Conservation (phyloP, 2,888 invertebrate species). For the Melangyna quadrimaculata region DNA sequence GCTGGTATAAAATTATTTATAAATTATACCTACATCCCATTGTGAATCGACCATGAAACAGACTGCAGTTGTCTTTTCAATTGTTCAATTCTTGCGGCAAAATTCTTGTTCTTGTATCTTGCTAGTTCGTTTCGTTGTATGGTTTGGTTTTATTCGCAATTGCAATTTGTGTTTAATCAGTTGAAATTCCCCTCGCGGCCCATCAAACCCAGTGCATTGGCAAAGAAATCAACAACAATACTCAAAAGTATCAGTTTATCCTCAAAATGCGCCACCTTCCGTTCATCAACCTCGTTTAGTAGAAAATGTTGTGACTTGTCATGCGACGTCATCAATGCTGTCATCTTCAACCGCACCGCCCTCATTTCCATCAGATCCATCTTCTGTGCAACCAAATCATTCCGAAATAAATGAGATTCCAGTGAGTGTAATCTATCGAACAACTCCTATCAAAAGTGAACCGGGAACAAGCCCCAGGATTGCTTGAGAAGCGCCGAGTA, state of each 20-base stretch:
- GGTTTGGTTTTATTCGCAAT: no score
- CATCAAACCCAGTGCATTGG: constrained; percentile 24
- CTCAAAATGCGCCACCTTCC: constrained; percentile 27
- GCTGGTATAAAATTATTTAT: no score
- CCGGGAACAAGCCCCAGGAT: constrained; percentile 25
- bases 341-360: neutral
- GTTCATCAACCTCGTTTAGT: constrained; percentile 7
- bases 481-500: constrained; percentile 30
- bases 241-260: constrained; percentile 48
- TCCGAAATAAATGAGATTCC: constrained; percentile 80
- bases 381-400: constrained; percentile 75
- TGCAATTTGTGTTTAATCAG: no score
- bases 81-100: no score
- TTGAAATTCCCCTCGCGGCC: no score
- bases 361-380: constrained; percentile 23
- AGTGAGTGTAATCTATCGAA: constrained; percentile 79
- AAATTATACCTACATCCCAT: no score
- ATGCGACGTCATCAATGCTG: neutral
- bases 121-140: no score
- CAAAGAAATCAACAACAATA: constrained; percentile 64
- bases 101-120: no score
- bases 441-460: constrained; percentile 52
- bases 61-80: no score
- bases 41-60: no score
- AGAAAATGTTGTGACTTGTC: constrained; percentile 24